Base-by-base conservation (phyloP, 35 echinoderm and acorn worm genomes). In the Ophioderma brevispina region DNA sequence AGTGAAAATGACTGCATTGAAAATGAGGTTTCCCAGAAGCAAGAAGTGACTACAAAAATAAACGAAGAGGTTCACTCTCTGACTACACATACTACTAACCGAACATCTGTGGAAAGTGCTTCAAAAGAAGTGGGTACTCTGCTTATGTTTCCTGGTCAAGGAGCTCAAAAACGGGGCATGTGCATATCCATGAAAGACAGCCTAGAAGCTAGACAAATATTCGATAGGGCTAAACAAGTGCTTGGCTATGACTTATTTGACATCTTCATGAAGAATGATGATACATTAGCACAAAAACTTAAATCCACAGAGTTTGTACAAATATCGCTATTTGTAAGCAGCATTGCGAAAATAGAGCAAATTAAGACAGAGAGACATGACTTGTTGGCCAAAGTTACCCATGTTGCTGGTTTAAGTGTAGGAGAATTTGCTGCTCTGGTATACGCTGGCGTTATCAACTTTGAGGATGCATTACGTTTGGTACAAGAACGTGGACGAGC, bases 111-210 rank as follows among this genome's bases (percentile, higher is more conserved):
- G n/a, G n/a, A n/a, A n/a, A 46, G 17, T 46, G 41, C 41, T 46
- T 46, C 5, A 46, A 80, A 40, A 18, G 33, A 15, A 1, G 13
- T n/a, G 6, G 78, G 78, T 13, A 80, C 78, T 36, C 32, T 80
- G 34, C 78, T 40, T 35, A 80, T 80, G 78, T 80, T 80, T 80
- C 38, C 78, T 34, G 78, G 78, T 34, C 78, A 80, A 80, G 78
- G 78, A 13, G 78, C 78, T 21, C 78, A 80, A 80, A 80, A 80
- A 36, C 78, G 31, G n/a, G 78, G 78, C 33, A 80, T 80, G 78
- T 80, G 78, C n/a, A 32, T 80, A 35, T 80, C 78, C 6, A 80
- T 80, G 78, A 40, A 37, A n/a, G 31, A 35, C 10, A 80, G 78
- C 25, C 13, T 33, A 37, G 78, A 40, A 80, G 78, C 78, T 1